Percentiles rank a stretch among this genome's conserved stretches.
phyloP scores from a whole-genome alignment of 2,113 vertebrate species.

The Terrapene triunguis region DNA sequence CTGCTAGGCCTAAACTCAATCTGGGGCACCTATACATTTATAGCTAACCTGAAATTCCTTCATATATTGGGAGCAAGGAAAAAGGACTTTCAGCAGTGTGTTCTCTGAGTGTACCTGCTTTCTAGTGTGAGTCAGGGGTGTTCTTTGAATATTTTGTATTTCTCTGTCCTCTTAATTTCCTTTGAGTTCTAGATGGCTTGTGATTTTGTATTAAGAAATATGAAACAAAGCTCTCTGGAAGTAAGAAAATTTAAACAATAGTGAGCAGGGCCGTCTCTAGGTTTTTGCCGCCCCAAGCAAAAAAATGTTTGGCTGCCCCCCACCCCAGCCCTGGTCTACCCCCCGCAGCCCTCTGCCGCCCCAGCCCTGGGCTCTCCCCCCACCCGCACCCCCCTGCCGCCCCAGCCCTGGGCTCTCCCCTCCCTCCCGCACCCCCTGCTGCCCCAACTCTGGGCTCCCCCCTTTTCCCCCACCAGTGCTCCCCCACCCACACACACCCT shows the following conservation, averaged over 20 bases:
- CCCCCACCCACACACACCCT: too few relatives aligned
- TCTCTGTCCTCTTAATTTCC: constrained; percentile 3
- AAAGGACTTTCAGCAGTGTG: not conserved
- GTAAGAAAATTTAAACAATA: not conserved
- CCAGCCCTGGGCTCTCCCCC: too few relatives aligned
- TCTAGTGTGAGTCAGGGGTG: not conserved
- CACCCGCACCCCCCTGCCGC: too few relatives aligned
- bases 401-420: too few relatives aligned
- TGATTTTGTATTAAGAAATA: not conserved
- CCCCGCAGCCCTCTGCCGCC: too few relatives aligned
- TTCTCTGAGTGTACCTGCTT: not conserved
- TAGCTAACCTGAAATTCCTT: not conserved
- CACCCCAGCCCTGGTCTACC: too few relatives aligned
- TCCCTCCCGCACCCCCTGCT: too few relatives aligned
- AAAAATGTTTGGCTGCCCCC: too few relatives aligned
- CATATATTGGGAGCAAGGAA: not conserved
- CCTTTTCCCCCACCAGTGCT: too few relatives aligned
- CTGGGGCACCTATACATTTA: not conserved
- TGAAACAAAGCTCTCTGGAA: constrained; percentile 20
- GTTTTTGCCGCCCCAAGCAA: too few relatives aligned
- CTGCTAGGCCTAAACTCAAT: not conserved
- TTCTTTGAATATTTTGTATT: not conserved
- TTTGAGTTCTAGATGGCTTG: not conserved
- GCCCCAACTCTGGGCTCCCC: too few relatives aligned
- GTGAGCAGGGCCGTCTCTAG: not conserved